These are phyloP conservation scores for Melanostoma mellinum DNA, from an alignment of 2,888 invertebrate genomes.

Conservation along the genomic window DNA sequence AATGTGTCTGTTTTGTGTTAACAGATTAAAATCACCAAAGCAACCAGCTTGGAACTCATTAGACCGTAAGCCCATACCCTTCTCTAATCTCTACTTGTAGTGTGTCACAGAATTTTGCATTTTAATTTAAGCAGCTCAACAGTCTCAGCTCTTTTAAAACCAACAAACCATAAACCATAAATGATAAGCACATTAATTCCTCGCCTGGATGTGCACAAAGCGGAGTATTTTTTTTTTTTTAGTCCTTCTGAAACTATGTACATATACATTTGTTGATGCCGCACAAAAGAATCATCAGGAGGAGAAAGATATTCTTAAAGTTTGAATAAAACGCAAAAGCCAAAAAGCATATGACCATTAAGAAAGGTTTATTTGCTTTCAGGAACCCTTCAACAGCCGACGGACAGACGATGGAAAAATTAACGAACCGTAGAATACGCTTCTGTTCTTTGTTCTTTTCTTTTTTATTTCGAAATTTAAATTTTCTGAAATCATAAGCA, in stretches of 20 bases:
- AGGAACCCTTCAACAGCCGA: slow-evolving; percentile 13
- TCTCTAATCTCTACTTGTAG: slow-evolving; percentile 2
- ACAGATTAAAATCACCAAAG: too few species aligned
- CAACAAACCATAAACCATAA: slow-evolving; percentile 23
- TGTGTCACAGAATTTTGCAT: slow-evolving; percentile 14
- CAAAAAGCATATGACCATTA: slow-evolving; percentile 55
- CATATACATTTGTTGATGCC: slow-evolving; percentile 16
- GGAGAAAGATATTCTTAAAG: slow-evolving; percentile 16
- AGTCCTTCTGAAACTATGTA: neutral
- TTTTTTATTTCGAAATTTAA: slow-evolving; percentile 36
- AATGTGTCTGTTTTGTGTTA: too few species aligned
- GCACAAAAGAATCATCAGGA: neutral
- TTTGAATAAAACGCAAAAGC: slow-evolving; percentile 27
- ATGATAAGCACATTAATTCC: slow-evolving; percentile 15
- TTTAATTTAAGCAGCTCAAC: slow-evolving; percentile 22
- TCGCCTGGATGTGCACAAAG: slow-evolving; percentile 15
- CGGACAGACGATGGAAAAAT: slow-evolving; percentile 41
- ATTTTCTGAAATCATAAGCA: slow-evolving; percentile 40
- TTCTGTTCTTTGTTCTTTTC: slow-evolving; percentile 52
- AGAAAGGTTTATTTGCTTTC: slow-evolving; percentile 59
- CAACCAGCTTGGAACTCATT: too few species aligned
- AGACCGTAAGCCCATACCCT: too few species aligned
- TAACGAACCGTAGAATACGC: slow-evolving; percentile 70
- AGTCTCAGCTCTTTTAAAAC: slow-evolving; percentile 19
- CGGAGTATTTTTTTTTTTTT: neutral